phyloP scores from a whole-genome alignment of 2,113 vertebrate species.

The Eonycteris spelaea region DNA sequence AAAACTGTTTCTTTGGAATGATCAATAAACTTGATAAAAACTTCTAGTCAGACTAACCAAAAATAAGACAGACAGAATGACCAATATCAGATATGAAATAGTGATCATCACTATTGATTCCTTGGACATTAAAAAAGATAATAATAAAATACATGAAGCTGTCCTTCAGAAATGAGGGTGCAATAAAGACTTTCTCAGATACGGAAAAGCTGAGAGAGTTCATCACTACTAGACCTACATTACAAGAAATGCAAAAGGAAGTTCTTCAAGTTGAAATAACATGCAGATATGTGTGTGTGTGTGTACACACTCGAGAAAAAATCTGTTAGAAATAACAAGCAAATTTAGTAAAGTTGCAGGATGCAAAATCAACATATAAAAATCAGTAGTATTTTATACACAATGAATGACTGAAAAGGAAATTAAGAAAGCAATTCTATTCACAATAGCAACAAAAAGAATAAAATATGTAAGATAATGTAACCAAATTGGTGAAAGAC shows the following conservation, averaged over 20 bases:
- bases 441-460: background rate
- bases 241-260: background rate
- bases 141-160: background rate
- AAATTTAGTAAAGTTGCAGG: background rate
- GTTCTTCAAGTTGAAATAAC: background rate
- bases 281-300: background rate
- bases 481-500: background rate
- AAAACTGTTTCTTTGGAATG: background rate
- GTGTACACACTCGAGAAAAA: background rate
- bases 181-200: background rate
- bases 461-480: background rate
- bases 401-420: background rate
- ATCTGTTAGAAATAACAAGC: background rate
- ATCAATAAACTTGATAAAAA: conserved; percentile 1
- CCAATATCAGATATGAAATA: background rate
- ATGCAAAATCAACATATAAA: background rate
- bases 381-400: background rate
- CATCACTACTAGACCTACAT: background rate
- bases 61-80: background rate
- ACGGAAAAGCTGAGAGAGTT: background rate
- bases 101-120: background rate
- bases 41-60: background rate
- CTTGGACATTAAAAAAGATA: background rate
- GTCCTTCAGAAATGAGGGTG: background rate
- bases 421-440: background rate